Percentiles rank a stretch among this genome's conserved stretches.
Conservation (phyloP, 1,140 invertebrate species). For the Lordiphosa mommai region DNA sequence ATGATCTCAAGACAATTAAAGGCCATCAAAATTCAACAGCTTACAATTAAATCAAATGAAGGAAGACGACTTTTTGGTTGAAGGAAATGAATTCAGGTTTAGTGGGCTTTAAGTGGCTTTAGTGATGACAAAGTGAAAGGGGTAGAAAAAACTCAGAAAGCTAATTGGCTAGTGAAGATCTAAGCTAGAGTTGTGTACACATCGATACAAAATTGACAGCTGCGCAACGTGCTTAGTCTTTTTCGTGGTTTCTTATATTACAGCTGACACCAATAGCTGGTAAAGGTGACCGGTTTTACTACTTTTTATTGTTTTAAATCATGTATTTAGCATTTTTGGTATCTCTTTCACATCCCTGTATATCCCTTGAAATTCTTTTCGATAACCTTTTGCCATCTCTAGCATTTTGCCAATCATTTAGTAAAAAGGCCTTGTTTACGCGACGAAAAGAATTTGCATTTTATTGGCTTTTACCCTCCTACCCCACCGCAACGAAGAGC, state of each 20-base stretch:
- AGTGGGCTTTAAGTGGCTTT: neutral
- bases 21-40: slow-evolving; percentile 72
- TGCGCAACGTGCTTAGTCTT: too few relatives aligned
- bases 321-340: neutral
- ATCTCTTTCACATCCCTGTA: too few relatives aligned
- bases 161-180: too few relatives aligned
- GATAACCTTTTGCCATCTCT: slow-evolving; percentile 27
- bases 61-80: slow-evolving; percentile 14
- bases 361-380: too few relatives aligned
- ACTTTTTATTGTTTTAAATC: too few relatives aligned
- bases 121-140: neutral
- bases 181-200: too few relatives aligned
- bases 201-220: too few relatives aligned
- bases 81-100: slow-evolving; percentile 32
- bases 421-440: slow-evolving; percentile 48
- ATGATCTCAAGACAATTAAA: slow-evolving; percentile 66
- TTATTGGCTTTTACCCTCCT: slow-evolving; percentile 50
- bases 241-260: too few relatives aligned
- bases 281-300: too few relatives aligned
- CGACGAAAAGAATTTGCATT: slow-evolving; percentile 65
- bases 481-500: slow-evolving; percentile 11
- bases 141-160: too few relatives aligned
- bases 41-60: slow-evolving; percentile 66
- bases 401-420: slow-evolving; percentile 12
- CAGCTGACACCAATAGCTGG: too few relatives aligned